Base-by-base conservation (phyloP, 2,888 invertebrate genomes). In the Subacronicta megacephala region DNA sequence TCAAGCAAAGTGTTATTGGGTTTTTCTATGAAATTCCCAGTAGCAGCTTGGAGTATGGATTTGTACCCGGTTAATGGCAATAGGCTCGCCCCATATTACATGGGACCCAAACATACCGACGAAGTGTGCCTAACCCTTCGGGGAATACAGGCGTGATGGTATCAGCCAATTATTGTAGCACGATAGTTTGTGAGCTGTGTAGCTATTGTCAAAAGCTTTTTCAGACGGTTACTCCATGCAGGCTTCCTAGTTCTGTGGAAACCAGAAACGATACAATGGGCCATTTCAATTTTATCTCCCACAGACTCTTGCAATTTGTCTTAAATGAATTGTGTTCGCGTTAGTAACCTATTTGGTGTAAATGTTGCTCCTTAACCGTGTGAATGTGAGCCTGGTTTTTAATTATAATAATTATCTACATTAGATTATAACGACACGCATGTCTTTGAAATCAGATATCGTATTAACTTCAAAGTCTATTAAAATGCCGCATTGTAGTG, bases 241-340 rank as follows among this genome's bases (percentile, higher is more conserved):
- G 44, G 56, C 81, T 85, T 85, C 83, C 84, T 82, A 56, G 77
- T 80, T 56, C 67, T 84, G 85, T 86, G 86, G 83, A 86, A 87
- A 87, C 86, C 85, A 87, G 86, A 87, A 87, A 77, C 70, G 59
- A 76, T 55, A 87, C 85, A 86, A 87, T 86, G 62, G 85, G 71
- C 75, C 75, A 75, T 83, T 78, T 79, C 80, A 81, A 83, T 82
- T 79, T 81, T 78, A 81, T 78, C 80, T 82, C 78, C 78, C 80
- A 71, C 83, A 83, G 81, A 81, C 78, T 77, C 78, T 82, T 82
- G 82, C 80, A 82, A 81, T 81, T 84, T 79, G 84, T 82, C 76
- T 83, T 76, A 81, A 83, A 80, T 81, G 77, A 80, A 84, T 83
- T 76, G 77, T 72, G 62, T 64, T 72, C 67, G 52, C 75, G 67